These are phyloP conservation scores for Perithous albicinctus DNA, from an alignment of 2,888 invertebrate species.

Conservation along the genomic window DNA sequence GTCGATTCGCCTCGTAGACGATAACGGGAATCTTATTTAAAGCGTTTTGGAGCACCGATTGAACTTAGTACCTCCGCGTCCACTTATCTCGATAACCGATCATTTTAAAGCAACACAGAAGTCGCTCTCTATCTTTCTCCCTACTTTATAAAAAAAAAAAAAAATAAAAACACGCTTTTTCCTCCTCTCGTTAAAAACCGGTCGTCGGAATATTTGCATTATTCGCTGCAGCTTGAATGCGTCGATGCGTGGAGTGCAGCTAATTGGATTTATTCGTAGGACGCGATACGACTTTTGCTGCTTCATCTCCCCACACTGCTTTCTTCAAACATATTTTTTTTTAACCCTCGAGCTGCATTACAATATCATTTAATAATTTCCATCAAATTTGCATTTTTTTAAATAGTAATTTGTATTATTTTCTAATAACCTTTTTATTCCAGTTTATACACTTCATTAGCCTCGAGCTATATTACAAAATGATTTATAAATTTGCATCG, in stretches of 20 bases:
- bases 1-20: not conserved
- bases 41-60: conserved; percentile 30
- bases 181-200: not conserved
- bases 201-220: conserved; percentile 30
- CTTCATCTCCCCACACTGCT: not conserved
- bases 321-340: not conserved
- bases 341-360: not conserved
- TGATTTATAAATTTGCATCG: too few species aligned
- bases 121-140: not conserved
- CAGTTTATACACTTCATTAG: too few species aligned
- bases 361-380: not conserved
- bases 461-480: too few species aligned
- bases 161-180: not conserved
- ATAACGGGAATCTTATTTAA: conserved; percentile 22
- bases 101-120: not conserved
- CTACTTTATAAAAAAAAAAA: not conserved
- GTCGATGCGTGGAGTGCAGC: not conserved
- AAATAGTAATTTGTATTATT: too few species aligned
- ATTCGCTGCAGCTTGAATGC: not conserved
- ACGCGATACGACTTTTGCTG: not conserved
- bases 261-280: conserved; percentile 14
- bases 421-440: too few species aligned
- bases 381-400: too few species aligned
- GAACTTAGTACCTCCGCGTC: conserved; percentile 50
- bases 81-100: conserved; percentile 47